Evolutionary conservation across 1,140 invertebrate genomes (phyloP).

Genomic region (Brachionus sp.): DNA sequence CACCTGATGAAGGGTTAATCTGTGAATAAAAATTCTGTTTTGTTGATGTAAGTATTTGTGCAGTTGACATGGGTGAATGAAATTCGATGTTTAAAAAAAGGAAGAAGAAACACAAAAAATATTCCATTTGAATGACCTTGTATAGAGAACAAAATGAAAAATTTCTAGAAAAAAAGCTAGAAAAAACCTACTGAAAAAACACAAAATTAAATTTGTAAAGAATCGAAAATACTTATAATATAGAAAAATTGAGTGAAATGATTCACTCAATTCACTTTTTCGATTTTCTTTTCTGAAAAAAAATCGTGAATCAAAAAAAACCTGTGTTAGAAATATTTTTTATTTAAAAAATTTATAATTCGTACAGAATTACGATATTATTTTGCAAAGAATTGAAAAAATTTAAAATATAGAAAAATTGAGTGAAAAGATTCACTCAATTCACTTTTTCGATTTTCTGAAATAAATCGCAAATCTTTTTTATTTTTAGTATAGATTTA

Average conservation of each 20-base stretch:
- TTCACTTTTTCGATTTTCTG: not conserved
- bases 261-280: not conserved
- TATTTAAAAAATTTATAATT: not conserved
- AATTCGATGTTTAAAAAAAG: not conserved
- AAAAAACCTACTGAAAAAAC: not conserved
- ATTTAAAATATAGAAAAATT: not conserved
- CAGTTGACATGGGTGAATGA: not conserved
- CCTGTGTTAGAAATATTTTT: not conserved
- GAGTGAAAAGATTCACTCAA: not conserved
- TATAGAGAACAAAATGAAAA: not conserved
- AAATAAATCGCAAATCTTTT: not conserved
- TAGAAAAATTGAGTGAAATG: not conserved
- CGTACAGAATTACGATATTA: not conserved
- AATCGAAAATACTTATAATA: not conserved
- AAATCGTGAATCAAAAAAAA: not conserved
- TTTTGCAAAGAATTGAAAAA: not conserved
- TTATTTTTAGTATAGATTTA: not conserved
- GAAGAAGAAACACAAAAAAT: not conserved
- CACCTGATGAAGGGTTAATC: not conserved
- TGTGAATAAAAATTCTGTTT: not conserved
- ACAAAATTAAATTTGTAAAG: not conserved
- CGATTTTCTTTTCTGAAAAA: not conserved
- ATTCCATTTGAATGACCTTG: not conserved
- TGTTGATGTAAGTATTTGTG: not conserved
- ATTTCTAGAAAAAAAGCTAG: not conserved